Percentiles rank a stretch among this genome's conserved stretches.
These are phyloP conservation scores for Zapus hudsonius DNA, from an alignment of 2,113 vertebrate genomes.

Conservation along the genomic window DNA sequence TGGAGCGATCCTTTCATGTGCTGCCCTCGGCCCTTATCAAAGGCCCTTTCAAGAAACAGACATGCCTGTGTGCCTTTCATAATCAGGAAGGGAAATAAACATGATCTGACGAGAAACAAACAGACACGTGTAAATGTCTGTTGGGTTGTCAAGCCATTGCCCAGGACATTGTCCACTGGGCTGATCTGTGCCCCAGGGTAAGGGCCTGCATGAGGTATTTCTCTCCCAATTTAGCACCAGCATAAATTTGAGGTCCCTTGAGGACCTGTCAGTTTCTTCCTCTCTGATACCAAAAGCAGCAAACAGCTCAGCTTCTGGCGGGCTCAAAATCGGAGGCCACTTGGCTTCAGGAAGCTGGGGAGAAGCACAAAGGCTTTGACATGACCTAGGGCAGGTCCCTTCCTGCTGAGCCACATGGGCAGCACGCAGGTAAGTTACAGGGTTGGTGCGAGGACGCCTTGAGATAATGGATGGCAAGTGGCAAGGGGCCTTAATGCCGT, in stretches of 20 bases:
- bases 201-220: slow-evolving; percentile 35
- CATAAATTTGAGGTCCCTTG: slow-evolving; percentile 49
- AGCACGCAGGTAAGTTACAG: not conserved
- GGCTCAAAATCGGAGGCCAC: slow-evolving; percentile 9
- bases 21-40: slow-evolving; percentile 77
- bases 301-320: not conserved
- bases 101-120: slow-evolving; percentile 76
- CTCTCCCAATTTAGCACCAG: slow-evolving; percentile 67
- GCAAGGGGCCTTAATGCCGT: not conserved
- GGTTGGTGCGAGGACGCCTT: slow-evolving; percentile 5
- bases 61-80: slow-evolving; percentile 75
- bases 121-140: slow-evolving; percentile 74
- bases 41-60: slow-evolving; percentile 79
- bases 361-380: slow-evolving; percentile 34
- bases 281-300: slow-evolving; percentile 51
- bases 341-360: not conserved
- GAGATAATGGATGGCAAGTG: slow-evolving; percentile 59
- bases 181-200: slow-evolving; percentile 27
- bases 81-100: slow-evolving; percentile 81
- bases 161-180: slow-evolving; percentile 74
- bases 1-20: slow-evolving; percentile 63
- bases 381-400: slow-evolving; percentile 46
- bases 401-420: not conserved
- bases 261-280: slow-evolving; percentile 61
- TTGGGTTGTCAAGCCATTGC: slow-evolving; percentile 73